A percentile compares a stretch with the other conserved stretches of the same genome.
These are phyloP conservation scores for Cephus pygmeus DNA, from an alignment of 2,888 invertebrate genomes.

Conservation along the genomic window DNA sequence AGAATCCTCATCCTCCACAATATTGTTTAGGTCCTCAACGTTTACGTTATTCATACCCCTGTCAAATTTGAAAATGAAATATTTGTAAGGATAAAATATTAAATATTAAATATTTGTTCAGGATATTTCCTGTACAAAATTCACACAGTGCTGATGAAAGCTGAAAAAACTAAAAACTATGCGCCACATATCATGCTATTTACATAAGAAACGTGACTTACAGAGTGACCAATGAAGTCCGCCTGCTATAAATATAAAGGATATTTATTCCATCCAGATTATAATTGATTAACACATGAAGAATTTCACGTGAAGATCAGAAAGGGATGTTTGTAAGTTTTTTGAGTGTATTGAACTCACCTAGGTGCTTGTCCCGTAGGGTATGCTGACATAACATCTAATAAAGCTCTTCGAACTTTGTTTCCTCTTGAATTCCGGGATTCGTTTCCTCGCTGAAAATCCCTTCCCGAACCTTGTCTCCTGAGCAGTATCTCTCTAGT, in stretches of 20 bases:
- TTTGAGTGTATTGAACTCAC: slow-evolving; percentile 20
- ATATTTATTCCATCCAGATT: neutral
- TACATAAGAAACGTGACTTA: neutral
- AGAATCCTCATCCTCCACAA: slow-evolving; percentile 72
- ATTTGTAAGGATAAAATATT: neutral
- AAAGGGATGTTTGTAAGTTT: neutral
- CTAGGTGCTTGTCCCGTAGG: slow-evolving; percentile 40
- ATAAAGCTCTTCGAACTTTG: slow-evolving; percentile 69
- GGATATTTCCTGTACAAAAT: neutral
- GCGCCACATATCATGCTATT: neutral
- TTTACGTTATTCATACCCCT: slow-evolving; percentile 48
- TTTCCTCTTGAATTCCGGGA: slow-evolving; percentile 70
- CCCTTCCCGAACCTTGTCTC: slow-evolving; percentile 73
- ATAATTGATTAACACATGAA: neutral
- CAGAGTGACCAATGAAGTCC: neutral
- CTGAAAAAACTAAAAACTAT: neutral
- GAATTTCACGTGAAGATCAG: neutral
- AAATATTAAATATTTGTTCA: neutral
- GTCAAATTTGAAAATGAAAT: slow-evolving; percentile 6
- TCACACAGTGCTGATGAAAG: neutral
- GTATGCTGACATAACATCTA: slow-evolving; percentile 65
- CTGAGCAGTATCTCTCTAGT: slow-evolving; percentile 70
- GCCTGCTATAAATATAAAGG: neutral
- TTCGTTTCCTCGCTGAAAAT: slow-evolving; percentile 72
- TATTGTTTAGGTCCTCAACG: slow-evolving; percentile 59